Evolutionary conservation across 30 jellyfish, hydroid and myxozoan species (phyloP).

Genomic region (Cassiopea andromeda): DNA sequence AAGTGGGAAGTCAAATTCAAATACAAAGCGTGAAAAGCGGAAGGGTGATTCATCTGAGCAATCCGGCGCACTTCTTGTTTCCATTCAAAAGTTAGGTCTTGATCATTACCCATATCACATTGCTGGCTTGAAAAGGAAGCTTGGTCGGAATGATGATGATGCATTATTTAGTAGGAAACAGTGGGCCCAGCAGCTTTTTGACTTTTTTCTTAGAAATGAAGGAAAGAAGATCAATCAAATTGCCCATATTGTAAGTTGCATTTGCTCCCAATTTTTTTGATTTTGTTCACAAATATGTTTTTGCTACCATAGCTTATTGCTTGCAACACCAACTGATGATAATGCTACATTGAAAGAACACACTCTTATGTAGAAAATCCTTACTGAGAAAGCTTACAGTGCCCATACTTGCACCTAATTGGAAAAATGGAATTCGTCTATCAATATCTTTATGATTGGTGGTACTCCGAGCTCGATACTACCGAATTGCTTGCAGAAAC

Average conservation of each 20-base stretch:
- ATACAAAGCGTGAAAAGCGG: constrained; percentile 2
- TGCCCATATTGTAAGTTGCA: constrained; percentile 22
- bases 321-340: too few species aligned
- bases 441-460: neutral
- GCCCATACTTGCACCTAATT: neutral
- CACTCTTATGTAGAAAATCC: too few species aligned
- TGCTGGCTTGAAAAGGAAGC: constrained; percentile 80
- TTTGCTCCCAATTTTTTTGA: too few species aligned
- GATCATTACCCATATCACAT: constrained; percentile 98
- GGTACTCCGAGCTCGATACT: neutral
- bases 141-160: constrained; percentile 71
- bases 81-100: constrained; percentile 62
- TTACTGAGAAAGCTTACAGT: neutral
- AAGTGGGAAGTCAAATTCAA: constrained; percentile 40
- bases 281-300: too few species aligned
- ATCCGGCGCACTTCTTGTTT: constrained; percentile 91
- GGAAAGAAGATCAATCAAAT: constrained; percentile 56
- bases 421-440: neutral
- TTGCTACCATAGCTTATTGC: too few species aligned
- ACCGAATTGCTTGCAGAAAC: neutral
- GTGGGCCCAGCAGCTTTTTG: constrained; percentile 96
- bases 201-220: constrained; percentile 81
- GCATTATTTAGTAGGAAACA: constrained; percentile 80
- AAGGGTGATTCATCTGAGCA: constrained; percentile 33
- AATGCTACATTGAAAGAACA: too few species aligned